Conservation (phyloP, 2,113 vertebrate genomes). For the Prionailurus bengalensis region DNA sequence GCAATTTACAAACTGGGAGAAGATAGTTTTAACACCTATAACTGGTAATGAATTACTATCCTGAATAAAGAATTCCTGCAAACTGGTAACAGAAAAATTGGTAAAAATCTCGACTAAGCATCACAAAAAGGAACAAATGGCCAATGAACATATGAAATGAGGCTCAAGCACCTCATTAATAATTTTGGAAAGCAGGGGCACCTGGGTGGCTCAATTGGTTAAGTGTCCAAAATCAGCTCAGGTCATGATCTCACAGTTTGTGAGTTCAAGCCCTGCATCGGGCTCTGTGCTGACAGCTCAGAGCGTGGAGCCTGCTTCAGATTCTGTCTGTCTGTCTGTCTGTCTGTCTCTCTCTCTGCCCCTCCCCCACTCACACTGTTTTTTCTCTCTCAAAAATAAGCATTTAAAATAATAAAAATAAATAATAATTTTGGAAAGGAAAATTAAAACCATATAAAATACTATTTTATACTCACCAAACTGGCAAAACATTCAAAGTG, state of each 20-base stretch:
- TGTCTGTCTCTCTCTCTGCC: no score
- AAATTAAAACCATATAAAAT: conserved; percentile 41
- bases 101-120: background rate
- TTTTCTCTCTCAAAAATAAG: no score
- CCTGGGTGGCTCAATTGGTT: no score
- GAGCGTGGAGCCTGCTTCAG: no score
- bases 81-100: background rate
- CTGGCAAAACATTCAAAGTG: background rate
- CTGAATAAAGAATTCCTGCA: background rate
- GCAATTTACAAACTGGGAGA: background rate
- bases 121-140: conserved; percentile 45
- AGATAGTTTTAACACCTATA: background rate
- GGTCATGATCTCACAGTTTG: no score
- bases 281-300: no score
- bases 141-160: background rate
- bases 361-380: no score
- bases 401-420: no score
- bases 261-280: no score
- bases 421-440: conserved; percentile 5
- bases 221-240: no score
- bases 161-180: conserved; percentile 22
- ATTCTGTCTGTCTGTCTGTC: no score
- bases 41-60: background rate
- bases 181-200: background rate
- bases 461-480: background rate